These are phyloP conservation scores for Diplogasteroides magnus DNA, from an alignment of 1,140 invertebrate species.

Conservation along the genomic window DNA sequence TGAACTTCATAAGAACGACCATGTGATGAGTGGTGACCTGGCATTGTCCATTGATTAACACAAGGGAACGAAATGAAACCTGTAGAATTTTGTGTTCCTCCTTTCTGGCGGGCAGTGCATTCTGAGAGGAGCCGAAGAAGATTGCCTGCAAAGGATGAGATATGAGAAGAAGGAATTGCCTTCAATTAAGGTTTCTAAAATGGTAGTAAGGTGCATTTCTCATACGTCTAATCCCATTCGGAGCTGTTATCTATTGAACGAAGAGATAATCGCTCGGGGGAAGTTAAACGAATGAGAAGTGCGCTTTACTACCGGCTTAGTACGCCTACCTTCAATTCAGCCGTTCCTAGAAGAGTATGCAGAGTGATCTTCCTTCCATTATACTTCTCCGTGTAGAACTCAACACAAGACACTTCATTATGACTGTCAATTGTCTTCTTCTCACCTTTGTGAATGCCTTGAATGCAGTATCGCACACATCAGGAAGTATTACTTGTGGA, in stretches of 20 bases:
- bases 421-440: not conserved
- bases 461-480: slow-evolving; percentile 40
- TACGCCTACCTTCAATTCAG: slow-evolving; percentile 94
- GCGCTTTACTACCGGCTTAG: no score
- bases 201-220: no score
- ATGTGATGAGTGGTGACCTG: slow-evolving; percentile 93
- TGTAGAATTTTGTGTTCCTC: slow-evolving; percentile 82
- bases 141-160: no score
- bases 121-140: slow-evolving; percentile 71
- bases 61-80: not conserved
- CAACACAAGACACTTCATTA: slow-evolving; percentile 39
- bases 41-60: not conserved
- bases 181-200: no score
- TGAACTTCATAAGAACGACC: slow-evolving; percentile 96
- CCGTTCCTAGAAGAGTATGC: slow-evolving; percentile 90
- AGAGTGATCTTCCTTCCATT: slow-evolving; percentile 91
- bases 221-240: no score
- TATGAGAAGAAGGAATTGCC: no score
- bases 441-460: not conserved
- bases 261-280: no score
- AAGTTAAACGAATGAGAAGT: no score
- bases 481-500: slow-evolving; percentile 87
- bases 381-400: slow-evolving; percentile 88
- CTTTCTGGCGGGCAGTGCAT: slow-evolving; percentile 39
- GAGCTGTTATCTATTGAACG: no score